These are phyloP conservation scores for Salarias fasciatus DNA, from an alignment of 2,797 vertebrate species.

Conservation along the genomic window DNA sequence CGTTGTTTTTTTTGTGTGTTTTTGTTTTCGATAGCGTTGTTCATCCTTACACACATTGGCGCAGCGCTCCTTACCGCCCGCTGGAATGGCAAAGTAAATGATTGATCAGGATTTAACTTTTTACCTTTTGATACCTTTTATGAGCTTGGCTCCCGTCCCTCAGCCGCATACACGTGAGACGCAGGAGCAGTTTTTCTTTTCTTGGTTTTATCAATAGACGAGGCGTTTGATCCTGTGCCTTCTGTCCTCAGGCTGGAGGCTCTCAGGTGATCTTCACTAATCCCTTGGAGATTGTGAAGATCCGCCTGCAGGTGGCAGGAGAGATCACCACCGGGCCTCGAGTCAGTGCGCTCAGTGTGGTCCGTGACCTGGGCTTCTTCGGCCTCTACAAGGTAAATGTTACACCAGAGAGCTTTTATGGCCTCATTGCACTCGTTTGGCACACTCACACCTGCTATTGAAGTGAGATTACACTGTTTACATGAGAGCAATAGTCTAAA, in stretches of 20 bases:
- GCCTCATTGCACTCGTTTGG: too few relatives aligned
- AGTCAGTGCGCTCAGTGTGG: slow-evolving; percentile 93
- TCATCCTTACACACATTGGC: slow-evolving; percentile 52
- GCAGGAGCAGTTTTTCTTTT: slow-evolving; percentile 5
- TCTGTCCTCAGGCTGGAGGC: slow-evolving; percentile 88
- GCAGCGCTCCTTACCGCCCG: slow-evolving; percentile 35
- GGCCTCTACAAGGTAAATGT: slow-evolving; percentile 94
- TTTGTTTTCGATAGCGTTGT: slow-evolving; percentile 42
- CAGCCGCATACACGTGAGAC: slow-evolving; percentile 21
- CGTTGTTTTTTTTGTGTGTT: slow-evolving; percentile 33
- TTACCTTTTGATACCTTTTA: slow-evolving; percentile 16
- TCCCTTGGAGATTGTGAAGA: slow-evolving; percentile 98
- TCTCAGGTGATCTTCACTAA: slow-evolving; percentile 99
- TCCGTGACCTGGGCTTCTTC: slow-evolving; percentile 94
- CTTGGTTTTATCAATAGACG: neutral
- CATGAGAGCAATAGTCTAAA: too few relatives aligned
- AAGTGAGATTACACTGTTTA: too few relatives aligned
- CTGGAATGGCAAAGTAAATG: slow-evolving; percentile 46
- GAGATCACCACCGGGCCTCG: slow-evolving; percentile 97
- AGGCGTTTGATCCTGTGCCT: slow-evolving; percentile 5
- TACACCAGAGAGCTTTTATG: too few relatives aligned
- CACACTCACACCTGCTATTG: too few relatives aligned
- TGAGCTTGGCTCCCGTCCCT: slow-evolving; percentile 30
- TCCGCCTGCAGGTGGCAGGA: slow-evolving; percentile 97
- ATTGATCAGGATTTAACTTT: slow-evolving; percentile 24